Evolutionary conservation across 1,140 invertebrate species (phyloP).

Genomic region (Caenorhabditis elegans): DNA sequence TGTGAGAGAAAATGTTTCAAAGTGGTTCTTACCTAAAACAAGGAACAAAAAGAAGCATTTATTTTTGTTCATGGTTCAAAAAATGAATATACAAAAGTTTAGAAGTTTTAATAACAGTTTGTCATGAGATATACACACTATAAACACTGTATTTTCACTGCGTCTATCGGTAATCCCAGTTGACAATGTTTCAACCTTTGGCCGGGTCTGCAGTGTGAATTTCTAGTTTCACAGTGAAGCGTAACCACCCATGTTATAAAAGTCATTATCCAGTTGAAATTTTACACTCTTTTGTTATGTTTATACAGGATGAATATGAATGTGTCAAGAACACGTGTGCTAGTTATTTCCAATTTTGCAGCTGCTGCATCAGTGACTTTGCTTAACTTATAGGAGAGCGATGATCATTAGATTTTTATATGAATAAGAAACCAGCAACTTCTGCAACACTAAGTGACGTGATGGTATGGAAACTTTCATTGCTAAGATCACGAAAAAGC

Average conservation of each 20-base stretch:
- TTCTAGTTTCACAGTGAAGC: too few relatives aligned
- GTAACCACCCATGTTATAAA: too few relatives aligned
- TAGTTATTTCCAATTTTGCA: background rate
- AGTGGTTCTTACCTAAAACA: background rate
- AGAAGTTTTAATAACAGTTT: background rate
- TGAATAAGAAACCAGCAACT: background rate
- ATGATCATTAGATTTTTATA: background rate
- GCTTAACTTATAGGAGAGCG: too few relatives aligned
- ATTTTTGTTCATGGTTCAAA: background rate
- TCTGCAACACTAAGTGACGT: background rate
- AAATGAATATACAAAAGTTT: background rate
- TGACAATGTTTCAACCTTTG: background rate
- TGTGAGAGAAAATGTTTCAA: background rate
- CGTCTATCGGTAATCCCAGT: background rate
- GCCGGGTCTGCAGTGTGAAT: background rate
- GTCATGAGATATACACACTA: background rate
- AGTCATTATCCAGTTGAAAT: background rate
- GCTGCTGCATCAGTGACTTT: too few relatives aligned
- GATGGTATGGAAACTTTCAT: background rate
- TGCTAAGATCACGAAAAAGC: too few relatives aligned
- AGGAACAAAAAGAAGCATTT: background rate
- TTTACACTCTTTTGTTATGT: conserved; percentile 1
- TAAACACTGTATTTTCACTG: background rate
- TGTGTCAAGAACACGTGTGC: background rate
- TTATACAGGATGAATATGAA: background rate